Conservation (phyloP, 2,797 vertebrate genomes). For the Menidia menidia region DNA sequence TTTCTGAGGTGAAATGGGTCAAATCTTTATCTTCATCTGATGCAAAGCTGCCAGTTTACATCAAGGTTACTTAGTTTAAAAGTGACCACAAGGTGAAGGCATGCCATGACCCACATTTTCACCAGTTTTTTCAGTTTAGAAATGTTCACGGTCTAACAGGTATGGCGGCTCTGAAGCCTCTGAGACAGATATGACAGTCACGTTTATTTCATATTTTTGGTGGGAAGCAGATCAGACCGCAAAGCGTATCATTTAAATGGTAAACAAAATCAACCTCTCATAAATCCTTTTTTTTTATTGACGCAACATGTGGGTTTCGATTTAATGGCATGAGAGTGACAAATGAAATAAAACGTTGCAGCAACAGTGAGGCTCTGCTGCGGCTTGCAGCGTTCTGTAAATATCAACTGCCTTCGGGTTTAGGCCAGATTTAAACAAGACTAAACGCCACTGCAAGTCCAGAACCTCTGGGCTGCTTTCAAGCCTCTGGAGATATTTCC, state of each 20-base stretch:
- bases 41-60: too few relatives aligned
- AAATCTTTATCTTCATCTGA: not conserved
- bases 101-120: too few relatives aligned
- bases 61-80: too few relatives aligned
- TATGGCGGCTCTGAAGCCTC: not conserved
- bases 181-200: not conserved
- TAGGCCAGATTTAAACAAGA: constrained; percentile 61
- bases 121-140: too few relatives aligned
- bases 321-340: constrained; percentile 23
- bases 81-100: too few relatives aligned
- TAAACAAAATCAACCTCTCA: constrained; percentile 1
- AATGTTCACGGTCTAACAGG: too few relatives aligned
- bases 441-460: constrained; percentile 60
- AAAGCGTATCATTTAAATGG: not conserved
- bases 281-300: constrained; percentile 19
- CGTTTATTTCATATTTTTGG: not conserved
- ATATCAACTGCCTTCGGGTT: constrained; percentile 67
- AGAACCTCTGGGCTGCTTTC: constrained; percentile 63
- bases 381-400: constrained; percentile 52
- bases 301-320: constrained; percentile 27
- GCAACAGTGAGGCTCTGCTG: constrained; percentile 37
- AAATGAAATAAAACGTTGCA: constrained; percentile 20
- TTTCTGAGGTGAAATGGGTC: not conserved
- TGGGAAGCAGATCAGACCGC: not conserved
- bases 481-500: constrained; percentile 77